Base-by-base conservation (phyloP, 2,888 invertebrate genomes). In the Strigamia transsilvanica region DNA sequence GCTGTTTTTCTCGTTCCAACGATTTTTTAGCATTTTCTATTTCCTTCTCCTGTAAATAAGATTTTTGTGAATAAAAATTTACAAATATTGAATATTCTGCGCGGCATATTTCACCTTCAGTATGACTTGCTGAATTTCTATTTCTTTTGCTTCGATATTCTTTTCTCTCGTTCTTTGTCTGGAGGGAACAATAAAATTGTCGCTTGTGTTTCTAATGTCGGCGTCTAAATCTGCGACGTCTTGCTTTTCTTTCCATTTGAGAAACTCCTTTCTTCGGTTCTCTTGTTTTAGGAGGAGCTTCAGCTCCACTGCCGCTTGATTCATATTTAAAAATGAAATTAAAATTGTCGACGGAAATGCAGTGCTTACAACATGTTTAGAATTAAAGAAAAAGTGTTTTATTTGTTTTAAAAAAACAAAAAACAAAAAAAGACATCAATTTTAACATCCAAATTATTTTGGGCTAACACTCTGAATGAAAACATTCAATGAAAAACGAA, bases 1-100 rank as follows among this genome's bases (percentile, higher is more conserved):
- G 41, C n/a, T 27, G 80, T 41, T 80, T 41, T 80, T 80, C 80
- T 42, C 41, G 78, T 13, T 78, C 34, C 27, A 38, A 18, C 4
- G 27, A 10, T 18, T 61, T 61, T 61, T 10, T 61, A 0, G 61
- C 4, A 21, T 9, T 61, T 61, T 23, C 18, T n/a, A 61, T n/a
- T 61, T 61, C 61, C 12, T 61, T 18, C 10, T 61, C 61, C 61
- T 61, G 18, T 5, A n/a, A 21, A 61, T 18, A 5, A 61, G 18
- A 61, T 23, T 56, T 18, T 21, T 27, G 27, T 27, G 27, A 27
- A 18, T 51, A 51, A 18, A 18, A 18, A 18, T 51, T 18, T 1
- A 13, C 7, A 0, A 51, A 18, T 51, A 51, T 6, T 6, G 6
- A 10, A 5, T 6, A 15, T 13, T 6, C 5, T 51, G 15, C 3